These are phyloP conservation scores for Platysteira castanea DNA, from an alignment of 2,113 vertebrate genomes.

Conservation along the genomic window DNA sequence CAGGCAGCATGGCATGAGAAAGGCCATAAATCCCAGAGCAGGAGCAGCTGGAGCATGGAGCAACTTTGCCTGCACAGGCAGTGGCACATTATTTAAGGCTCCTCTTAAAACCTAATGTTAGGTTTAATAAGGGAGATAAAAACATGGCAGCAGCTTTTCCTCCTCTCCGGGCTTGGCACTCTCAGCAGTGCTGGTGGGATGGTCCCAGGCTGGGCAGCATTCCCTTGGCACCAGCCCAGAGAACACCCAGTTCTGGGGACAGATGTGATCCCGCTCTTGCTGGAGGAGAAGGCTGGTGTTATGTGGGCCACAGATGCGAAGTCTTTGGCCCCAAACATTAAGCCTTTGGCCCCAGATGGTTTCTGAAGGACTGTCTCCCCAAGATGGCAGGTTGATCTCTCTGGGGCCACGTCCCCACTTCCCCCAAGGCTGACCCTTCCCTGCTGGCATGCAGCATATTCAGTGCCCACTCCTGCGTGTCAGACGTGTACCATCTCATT, in stretches of 20 bases:
- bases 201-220: neutral
- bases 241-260: neutral
- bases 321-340: neutral
- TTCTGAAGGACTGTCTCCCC: neutral
- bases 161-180: neutral
- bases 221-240: neutral
- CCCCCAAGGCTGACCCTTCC: neutral
- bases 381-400: neutral
- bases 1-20: fast-evolving
- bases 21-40: neutral
- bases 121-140: constrained; percentile 48
- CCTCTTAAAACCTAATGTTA: constrained; percentile 55
- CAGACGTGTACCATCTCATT: constrained; percentile 58
- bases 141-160: neutral
- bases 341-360: neutral
- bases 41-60: neutral
- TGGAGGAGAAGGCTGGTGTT: no score
- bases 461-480: neutral
- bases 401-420: neutral
- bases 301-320: fast-evolving
- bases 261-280: fast-evolving
- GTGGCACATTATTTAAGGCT: constrained; percentile 22
- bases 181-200: fast-evolving
- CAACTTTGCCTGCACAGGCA: neutral
- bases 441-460: fast-evolving